These are phyloP conservation scores for Halyomorpha halys DNA, from an alignment of 1,140 invertebrate genomes.

Conservation along the genomic window DNA sequence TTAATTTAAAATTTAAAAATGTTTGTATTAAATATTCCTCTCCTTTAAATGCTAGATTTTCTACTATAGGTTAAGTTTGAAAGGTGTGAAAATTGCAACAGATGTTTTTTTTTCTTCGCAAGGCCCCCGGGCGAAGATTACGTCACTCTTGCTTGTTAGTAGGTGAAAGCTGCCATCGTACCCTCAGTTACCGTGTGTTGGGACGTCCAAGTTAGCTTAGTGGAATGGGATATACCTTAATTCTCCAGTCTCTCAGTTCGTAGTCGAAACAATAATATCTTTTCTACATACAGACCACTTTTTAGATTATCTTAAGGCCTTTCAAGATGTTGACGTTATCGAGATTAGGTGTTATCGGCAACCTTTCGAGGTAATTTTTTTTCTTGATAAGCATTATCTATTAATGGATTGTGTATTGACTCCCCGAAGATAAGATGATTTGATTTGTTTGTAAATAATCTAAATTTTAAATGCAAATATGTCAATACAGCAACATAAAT, in stretches of 20 bases:
- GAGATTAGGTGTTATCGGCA: conserved; percentile 18
- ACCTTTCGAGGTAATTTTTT: conserved; percentile 14
- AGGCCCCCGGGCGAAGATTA: too few species aligned
- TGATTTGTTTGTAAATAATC: background rate
- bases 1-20: too few species aligned
- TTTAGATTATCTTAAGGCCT: background rate
- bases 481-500: too few species aligned
- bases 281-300: background rate
- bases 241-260: background rate
- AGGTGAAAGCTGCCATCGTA: too few species aligned
- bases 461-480: too few species aligned
- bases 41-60: too few species aligned
- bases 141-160: too few species aligned
- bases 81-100: too few species aligned
- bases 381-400: background rate
- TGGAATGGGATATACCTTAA: conserved; percentile 11
- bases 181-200: too few species aligned
- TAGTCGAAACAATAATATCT: background rate
- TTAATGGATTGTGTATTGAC: background rate
- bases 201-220: background rate
- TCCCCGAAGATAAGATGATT: background rate
- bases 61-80: too few species aligned
- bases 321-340: conserved; percentile 19
- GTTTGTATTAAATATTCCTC: too few species aligned
- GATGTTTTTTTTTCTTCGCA: too few species aligned